Base-by-base conservation (phyloP, 2,888 invertebrate genomes). In the Cyclophora punctaria region DNA sequence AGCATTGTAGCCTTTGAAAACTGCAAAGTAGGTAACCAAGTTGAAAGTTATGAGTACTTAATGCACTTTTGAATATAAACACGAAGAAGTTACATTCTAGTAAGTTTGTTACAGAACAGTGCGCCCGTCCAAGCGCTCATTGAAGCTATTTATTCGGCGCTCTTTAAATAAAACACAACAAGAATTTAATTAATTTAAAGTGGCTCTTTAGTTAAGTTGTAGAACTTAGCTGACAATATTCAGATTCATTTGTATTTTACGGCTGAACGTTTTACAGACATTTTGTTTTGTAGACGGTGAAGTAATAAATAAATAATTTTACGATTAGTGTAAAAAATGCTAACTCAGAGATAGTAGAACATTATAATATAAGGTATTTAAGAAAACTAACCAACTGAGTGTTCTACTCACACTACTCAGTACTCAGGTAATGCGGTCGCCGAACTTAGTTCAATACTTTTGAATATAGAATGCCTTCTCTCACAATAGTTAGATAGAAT, bases 31-130 rank as follows among this genome's bases (percentile, higher is more conserved):
- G 57, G 59, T 57, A 65, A 64, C 66, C 55, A 65, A 71, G 67
- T 69, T 62, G 59, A 49, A 68, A 69, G 71, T 71, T 68, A 66
- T 63, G 66, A 72, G 69, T 66, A 62, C 63, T 70, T 73, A 71
- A 71, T 75, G 69, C 69, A 70, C 71, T 75, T 75, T 67, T 71
- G 70, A 72, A 75, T 67, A 67, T 65, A 73, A 75, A 72, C 69
- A 73, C 62, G 54, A 58, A 61, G 65, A 64, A 64, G 69, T 67
- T 64, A 65, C 70, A 64, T 60, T 69, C 60, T 67, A 60, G 49
- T 61, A 55, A 70, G 63, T 67, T 66, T 52, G 62, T 60, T 64
- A 63, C 65, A 66, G 64, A 65, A 63, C 65, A 66, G 64, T 65
- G 61, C 62, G 58, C 53, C 56, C 49, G 45, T 48, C 48, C 49